phyloP scores from a whole-genome alignment of 2,797 vertebrate species.

The Semotilus atromaculatus region DNA sequence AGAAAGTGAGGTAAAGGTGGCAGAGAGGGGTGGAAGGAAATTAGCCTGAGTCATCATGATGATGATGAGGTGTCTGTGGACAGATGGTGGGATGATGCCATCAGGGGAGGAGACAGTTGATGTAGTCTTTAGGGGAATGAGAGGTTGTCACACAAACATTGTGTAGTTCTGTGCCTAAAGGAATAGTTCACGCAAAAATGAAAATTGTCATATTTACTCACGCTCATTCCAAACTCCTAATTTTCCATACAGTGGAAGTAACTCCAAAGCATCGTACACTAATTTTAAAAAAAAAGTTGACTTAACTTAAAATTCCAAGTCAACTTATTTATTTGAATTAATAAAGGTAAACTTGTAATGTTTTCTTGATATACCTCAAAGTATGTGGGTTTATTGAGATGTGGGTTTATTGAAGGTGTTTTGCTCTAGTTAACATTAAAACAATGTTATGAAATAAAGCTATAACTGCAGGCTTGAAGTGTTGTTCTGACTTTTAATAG shows the following conservation, averaged over 20 bases:
- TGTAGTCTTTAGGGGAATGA: constrained; percentile 33
- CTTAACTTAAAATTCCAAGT: background rate
- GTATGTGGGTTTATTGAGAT: too few relatives aligned
- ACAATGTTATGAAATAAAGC: too few relatives aligned
- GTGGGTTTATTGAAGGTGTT: too few relatives aligned
- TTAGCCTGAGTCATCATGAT: constrained; percentile 58
- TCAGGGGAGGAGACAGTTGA: constrained; percentile 29
- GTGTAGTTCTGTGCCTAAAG: constrained; percentile 25
- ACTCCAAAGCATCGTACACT: background rate
- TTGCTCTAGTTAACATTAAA: too few relatives aligned
- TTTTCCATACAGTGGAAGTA: background rate
- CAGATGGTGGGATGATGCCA: constrained; percentile 55
- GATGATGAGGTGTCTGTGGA: constrained; percentile 43
- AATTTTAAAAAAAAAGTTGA: background rate
- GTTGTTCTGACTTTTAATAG: too few relatives aligned
- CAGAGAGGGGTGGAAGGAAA: constrained; percentile 20
- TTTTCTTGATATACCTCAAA: too few relatives aligned
- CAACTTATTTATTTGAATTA: background rate
- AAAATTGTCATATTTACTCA: background rate
- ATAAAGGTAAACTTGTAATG: too few relatives aligned
- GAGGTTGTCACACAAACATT: background rate
- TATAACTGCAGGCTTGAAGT: too few relatives aligned
- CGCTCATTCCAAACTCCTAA: background rate
- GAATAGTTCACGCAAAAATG: background rate
- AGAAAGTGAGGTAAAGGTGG: constrained; percentile 10